phyloP scores from a whole-genome alignment of 2,113 vertebrate genomes.

The Oryzias curvinotus region DNA sequence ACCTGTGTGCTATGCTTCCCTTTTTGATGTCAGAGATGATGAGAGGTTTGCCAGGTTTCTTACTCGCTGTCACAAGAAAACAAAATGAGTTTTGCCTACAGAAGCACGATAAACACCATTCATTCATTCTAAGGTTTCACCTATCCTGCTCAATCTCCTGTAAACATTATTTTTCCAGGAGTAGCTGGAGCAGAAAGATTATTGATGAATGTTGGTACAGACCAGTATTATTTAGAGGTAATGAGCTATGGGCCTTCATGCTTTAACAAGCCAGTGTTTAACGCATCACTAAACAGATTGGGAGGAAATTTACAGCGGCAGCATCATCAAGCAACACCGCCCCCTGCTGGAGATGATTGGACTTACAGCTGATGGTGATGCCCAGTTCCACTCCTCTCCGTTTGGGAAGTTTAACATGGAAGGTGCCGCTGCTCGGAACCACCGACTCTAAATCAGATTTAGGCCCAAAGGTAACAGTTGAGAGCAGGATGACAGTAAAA shows the following conservation, averaged over 20 bases:
- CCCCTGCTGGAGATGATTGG: conserved; percentile 48
- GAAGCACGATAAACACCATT: background rate
- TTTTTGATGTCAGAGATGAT: conserved; percentile 97
- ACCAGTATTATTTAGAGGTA: conserved; percentile 42
- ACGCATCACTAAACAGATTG: conserved; percentile 51
- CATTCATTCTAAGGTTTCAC: background rate
- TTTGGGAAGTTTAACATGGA: conserved; percentile 96
- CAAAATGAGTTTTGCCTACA: background rate
- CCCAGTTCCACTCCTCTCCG: conserved; percentile 94
- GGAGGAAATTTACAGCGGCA: background rate
- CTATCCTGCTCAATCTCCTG: background rate
- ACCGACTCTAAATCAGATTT: conserved; percentile 83
- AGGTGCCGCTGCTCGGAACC: conserved; percentile 96
- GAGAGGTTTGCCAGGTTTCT: conserved; percentile 90
- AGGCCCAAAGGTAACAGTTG: background rate
- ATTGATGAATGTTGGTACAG: conserved; percentile 26
- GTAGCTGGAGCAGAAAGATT: conserved; percentile 21
- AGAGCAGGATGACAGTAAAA: background rate
- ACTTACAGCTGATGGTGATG: conserved; percentile 97
- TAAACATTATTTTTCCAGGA: conserved; percentile 20
- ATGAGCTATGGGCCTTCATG: conserved; percentile 46
- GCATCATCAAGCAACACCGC: conserved; percentile 40
- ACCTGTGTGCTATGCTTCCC: conserved; percentile 97
- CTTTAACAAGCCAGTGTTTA: conserved; percentile 24
- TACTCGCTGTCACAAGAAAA: conserved; percentile 81